These are phyloP conservation scores for Bombus balteatus DNA, from an alignment of 1,140 invertebrate genomes.

Conservation along the genomic window DNA sequence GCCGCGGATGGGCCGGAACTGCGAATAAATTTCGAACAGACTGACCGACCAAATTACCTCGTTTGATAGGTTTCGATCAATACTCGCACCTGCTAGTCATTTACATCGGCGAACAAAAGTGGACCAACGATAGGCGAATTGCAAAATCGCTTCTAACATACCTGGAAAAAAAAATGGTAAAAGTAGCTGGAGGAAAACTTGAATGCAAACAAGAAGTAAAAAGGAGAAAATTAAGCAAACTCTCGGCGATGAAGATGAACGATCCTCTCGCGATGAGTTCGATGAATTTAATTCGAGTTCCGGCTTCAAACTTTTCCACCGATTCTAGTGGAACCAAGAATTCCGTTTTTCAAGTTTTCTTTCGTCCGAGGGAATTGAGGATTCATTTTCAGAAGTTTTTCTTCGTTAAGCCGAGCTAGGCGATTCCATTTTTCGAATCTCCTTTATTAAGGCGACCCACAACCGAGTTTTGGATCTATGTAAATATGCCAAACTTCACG, in stretches of 20 bases:
- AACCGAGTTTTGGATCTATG: too few species aligned
- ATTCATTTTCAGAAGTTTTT: background rate
- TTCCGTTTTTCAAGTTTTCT: background rate
- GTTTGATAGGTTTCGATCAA: slow-evolving; percentile 40
- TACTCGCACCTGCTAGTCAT: slow-evolving; percentile 33
- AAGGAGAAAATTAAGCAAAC: background rate
- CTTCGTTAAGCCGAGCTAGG: background rate
- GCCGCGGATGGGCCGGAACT: background rate
- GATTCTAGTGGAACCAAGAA: background rate
- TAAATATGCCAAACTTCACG: background rate
- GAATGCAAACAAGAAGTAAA: too few species aligned
- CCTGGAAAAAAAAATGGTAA: accelerated
- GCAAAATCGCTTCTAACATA: background rate
- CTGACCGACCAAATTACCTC: slow-evolving; percentile 34
- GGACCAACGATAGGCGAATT: background rate
- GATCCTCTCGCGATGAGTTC: background rate
- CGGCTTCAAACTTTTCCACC: background rate
- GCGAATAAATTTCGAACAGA: slow-evolving; percentile 31
- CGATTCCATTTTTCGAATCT: background rate
- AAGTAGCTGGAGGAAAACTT: background rate
- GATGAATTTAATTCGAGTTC: slow-evolving; percentile 5
- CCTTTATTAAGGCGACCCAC: too few species aligned
- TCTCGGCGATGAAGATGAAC: slow-evolving; percentile 4
- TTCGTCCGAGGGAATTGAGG: background rate
- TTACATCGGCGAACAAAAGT: background rate